These are phyloP conservation scores for Propithecus deckenii DNA, from an alignment of 2,797 vertebrate genomes.

Conservation along the genomic window DNA sequence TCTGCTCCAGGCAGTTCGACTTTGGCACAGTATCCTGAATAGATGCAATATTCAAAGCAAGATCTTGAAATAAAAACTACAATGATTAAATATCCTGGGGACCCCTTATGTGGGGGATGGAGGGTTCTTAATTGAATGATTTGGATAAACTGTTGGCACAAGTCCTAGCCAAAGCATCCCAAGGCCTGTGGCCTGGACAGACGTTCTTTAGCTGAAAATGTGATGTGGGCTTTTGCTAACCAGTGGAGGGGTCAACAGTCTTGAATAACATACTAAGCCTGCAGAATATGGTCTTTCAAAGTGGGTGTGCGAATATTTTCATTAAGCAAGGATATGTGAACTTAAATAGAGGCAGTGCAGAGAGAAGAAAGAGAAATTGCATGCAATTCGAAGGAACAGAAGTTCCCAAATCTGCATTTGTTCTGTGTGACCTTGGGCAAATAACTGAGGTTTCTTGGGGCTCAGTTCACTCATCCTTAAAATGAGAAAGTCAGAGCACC, in stretches of 20 bases:
- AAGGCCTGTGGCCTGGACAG: neutral
- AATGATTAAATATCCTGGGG: constrained; percentile 16
- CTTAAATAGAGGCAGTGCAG: neutral
- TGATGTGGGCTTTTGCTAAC: neutral
- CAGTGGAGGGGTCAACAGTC: neutral
- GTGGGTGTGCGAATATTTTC: neutral
- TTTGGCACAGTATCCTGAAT: constrained; percentile 23
- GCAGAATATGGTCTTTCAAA: neutral
- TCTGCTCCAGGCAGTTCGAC: neutral
- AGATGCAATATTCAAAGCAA: constrained; percentile 8
- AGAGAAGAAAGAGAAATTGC: neutral
- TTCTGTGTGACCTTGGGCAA: neutral
- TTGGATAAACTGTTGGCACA: neutral
- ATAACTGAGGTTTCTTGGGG: neutral
- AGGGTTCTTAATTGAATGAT: neutral
- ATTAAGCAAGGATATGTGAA: neutral
- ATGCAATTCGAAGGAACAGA: neutral
- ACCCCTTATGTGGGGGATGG: neutral
- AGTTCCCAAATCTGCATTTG: constrained; percentile 24
- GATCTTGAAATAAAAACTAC: neutral
- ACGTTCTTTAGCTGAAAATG: neutral
- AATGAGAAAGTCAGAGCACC: neutral
- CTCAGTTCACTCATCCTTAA: neutral
- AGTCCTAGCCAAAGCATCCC: neutral
- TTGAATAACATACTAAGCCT: neutral